phyloP scores from a whole-genome alignment of 30 jellyfish, hydroid and myxozoan species.

The Hydractinia symbiolongicarpus region DNA sequence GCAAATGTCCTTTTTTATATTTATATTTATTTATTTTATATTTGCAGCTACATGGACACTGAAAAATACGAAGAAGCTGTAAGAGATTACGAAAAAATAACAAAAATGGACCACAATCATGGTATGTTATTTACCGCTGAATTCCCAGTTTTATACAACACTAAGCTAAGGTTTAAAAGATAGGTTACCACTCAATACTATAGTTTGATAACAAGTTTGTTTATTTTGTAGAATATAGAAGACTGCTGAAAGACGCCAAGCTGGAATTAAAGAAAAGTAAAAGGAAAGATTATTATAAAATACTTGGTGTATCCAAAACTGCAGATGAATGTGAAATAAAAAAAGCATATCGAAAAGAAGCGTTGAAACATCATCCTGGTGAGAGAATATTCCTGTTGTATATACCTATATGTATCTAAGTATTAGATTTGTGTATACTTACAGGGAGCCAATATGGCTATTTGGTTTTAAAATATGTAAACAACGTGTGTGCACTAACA shows the following conservation, averaged over 20 bases:
- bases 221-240: slow-evolving; percentile 55
- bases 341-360: slow-evolving; percentile 89
- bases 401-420: too few species aligned
- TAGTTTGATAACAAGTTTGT: neutral
- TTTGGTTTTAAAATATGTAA: too few species aligned
- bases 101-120: slow-evolving; percentile 54
- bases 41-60: slow-evolving; percentile 82
- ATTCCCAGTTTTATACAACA: too few species aligned
- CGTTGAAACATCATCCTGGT: slow-evolving; percentile 97
- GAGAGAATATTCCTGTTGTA: neutral
- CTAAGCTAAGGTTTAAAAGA: too few species aligned
- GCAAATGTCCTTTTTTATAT: too few species aligned
- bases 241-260: slow-evolving; percentile 71
- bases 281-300: slow-evolving; percentile 88
- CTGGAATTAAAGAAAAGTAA: slow-evolving; percentile 81
- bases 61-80: slow-evolving; percentile 87
- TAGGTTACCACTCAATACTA: too few species aligned
- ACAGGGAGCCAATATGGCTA: too few species aligned
- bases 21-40: too few species aligned
- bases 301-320: slow-evolving; percentile 64
- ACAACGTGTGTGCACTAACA: too few species aligned
- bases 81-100: slow-evolving; percentile 76
- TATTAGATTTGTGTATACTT: too few species aligned
- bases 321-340: slow-evolving; percentile 73
- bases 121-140: slow-evolving; percentile 29